Evolutionary conservation across 2,113 vertebrate species (phyloP), one percentile per base, ranked within the genome.

Genomic region (Antennarius striatus): DNA sequence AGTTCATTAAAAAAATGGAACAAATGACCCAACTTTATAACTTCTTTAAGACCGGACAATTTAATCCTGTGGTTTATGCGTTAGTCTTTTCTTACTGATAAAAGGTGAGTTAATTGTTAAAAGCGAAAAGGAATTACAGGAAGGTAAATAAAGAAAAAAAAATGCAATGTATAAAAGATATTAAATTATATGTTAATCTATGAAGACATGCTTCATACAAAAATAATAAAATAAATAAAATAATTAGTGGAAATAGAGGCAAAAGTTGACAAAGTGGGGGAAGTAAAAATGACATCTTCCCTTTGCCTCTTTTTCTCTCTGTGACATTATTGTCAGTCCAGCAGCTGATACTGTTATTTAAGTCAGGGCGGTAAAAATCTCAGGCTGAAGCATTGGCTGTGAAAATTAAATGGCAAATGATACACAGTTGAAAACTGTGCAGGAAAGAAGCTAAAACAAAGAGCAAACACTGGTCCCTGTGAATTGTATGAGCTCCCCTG

Each of bases 401-500:
- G 32, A 78, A 86, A 85, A 88, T 85, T 81, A 86, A 82, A 90
- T 56, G 77, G 79, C 73, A 83, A 82, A 86, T 70, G 66, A 68
- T 78, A 74, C 74, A 66, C 29, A 56, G 68, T 76, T 74, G 43
- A 75, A 68, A 51, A 76, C 42, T 52, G 73, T 73, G 57, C 56
- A 53, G 68, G 66, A 61, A 67, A 75, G 56, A 63, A 64, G 43
- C 64, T 17, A 51, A 42, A 69, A 63, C 67, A 8, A 14, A 13
- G 71, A 71, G 68, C 80, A 79, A 80, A 86, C 64, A 84, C 71
- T 15, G 50, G 63, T 75, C 71, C 80, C 76, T 86, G 85, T 92
- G 86, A 90, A 89, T 87, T 91, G 84, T 90, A 90, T 86, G 88
- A 89, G 87, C 82, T 88, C 71, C 79, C 77, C 53, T 86, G 83